Percentiles rank a stretch among this genome's conserved stretches.
Evolutionary conservation across 30 jellyfish, hydroid and myxozoan genomes (phyloP).

Genomic region (Cassiopea xamachana): DNA sequence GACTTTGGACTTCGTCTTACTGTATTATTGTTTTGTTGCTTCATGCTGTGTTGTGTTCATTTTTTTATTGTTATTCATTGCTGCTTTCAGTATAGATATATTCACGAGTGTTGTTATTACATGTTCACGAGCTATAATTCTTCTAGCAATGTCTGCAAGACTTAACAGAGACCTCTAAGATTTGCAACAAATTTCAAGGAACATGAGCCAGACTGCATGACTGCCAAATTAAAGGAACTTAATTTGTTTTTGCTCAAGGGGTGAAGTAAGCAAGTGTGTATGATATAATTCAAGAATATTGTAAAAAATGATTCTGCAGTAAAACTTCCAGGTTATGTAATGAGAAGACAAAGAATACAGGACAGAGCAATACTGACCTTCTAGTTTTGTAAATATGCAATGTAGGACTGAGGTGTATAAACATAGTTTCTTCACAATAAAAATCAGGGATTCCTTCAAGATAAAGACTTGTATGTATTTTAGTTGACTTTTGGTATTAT

Average conservation of each 20-base stretch:
- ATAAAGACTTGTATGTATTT: too few species aligned
- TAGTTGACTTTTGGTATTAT: too few species aligned
- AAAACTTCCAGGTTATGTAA: not conserved
- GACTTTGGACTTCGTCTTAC: too few species aligned
- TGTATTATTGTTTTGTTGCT: too few species aligned
- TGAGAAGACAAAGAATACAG: not conserved
- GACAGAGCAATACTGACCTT: not conserved
- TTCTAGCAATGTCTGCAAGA: not conserved
- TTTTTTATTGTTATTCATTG: too few species aligned
- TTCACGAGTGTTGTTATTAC: too few species aligned
- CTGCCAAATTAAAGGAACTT: conserved; percentile 47
- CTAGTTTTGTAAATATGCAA: conserved; percentile 2
- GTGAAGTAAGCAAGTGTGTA: conserved; percentile 29
- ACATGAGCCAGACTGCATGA: conserved; percentile 50
- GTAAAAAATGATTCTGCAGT: conserved; percentile 12
- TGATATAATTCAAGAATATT: conserved; percentile 20
- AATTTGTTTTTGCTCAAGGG: conserved; percentile 52
- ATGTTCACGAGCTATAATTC: too few species aligned
- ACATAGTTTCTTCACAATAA: conserved; percentile 1
- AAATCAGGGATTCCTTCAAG: conserved; percentile 8
- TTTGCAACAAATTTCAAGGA: conserved; percentile 21
- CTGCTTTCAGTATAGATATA: too few species aligned
- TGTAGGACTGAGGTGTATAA: conserved; percentile 4
- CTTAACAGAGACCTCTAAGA: conserved; percentile 34
- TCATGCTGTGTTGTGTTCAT: too few species aligned